Base-by-base conservation (phyloP, 2,113 vertebrate species). In the Misgurnus mizolepis region DNA sequence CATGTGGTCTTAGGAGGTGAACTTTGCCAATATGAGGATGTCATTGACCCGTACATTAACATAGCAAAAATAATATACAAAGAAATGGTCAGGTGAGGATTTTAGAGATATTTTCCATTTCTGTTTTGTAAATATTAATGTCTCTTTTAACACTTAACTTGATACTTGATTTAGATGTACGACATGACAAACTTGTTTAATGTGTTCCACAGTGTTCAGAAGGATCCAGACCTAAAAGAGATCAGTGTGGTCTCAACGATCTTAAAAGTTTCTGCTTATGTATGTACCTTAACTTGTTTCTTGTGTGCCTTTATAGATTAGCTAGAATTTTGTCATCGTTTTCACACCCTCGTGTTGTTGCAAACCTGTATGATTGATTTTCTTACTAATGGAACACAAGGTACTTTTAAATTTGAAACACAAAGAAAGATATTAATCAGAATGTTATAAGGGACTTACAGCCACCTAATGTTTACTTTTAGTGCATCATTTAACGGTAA, bases 11-110 rank as follows among this genome's bases (percentile, higher is more conserved):
- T 99, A 17, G 98, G 98, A 83, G 98, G 98, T 86, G 74, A 92
- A 56, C 91, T 98, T 60, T 98, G 96, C 88, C 98, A 99, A 70
- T 96, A 95, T 75, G 98, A 99, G 89, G 97, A 98, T 86, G 77
- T 77, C n/a, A 62, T 99, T 61, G 88, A 80, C 11, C 95, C 95
- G 1, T 99, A 99, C 86, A 90, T 98, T 79, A 94, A 93, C 85
- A 95, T 93, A 41, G 93, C 96, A 9, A 96, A 95, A 86, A 85
- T 90, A 22, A 91, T 98, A 64, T 99, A 99, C 91, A 99, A 95
- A 89, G 95, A 98, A 71, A 89, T 99, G 34, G 91, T 99, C 85
- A 96, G 96, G 98, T 98, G 86, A 78, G 67, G 34, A 5, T 18
- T 58, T 58, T n/a, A n/a, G 49, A 12, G 3, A 4, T 50, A 50